Evolutionary conservation across 2,888 invertebrate species (phyloP), one percentile per base, ranked within the genome.

Genomic region (Incurvaria masculella): DNA sequence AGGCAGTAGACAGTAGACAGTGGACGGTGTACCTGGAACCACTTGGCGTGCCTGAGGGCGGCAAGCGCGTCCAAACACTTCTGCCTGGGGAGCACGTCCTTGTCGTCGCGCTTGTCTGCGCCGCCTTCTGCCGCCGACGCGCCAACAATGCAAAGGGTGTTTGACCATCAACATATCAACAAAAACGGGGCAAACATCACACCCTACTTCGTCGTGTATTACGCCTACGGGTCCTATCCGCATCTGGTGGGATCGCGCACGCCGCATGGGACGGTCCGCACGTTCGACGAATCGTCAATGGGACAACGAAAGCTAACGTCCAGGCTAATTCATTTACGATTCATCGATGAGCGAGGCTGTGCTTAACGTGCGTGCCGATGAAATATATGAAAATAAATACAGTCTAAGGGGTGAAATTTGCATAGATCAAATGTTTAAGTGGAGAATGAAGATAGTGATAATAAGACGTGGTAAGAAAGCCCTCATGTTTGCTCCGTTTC

Each of bases 61-160:
- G 98, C 97, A 84, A 99, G 91, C 84, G 98, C 97, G 87, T 96
- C 91, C 85, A 99, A 91, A 89, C 98, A 98, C 85, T 96, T 96
- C 85, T 94, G 93, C 85, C 94, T 94, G 87, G 96, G 94, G 83
- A 98, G 91, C 79, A 94, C 90, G 84, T 97, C 97, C 82, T 88
- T 87, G 84, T 86, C 86, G 83, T 86, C 86, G 81, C 86, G 84
- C 81, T 75, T 81, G 80, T 75, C 80, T 79, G 80, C 74, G 79
- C 79, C 84, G 68, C 81, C 74, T 73, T 79, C 71, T 80, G 79
- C 56, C 54, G 58, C 58, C 55, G 14, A n/a, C 33, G 76, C 74
- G 75, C 74, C 78, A 76, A 75, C 73, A 73, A 75, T 72, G 72
- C 68, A 76, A 86, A 86, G 86, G 86, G 86, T 87, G 86, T 87